A percentile compares a stretch with the other conserved stretches of the same genome.
Conservation (phyloP, 2,888 invertebrate species). For the Dolichopus griseipennis region DNA sequence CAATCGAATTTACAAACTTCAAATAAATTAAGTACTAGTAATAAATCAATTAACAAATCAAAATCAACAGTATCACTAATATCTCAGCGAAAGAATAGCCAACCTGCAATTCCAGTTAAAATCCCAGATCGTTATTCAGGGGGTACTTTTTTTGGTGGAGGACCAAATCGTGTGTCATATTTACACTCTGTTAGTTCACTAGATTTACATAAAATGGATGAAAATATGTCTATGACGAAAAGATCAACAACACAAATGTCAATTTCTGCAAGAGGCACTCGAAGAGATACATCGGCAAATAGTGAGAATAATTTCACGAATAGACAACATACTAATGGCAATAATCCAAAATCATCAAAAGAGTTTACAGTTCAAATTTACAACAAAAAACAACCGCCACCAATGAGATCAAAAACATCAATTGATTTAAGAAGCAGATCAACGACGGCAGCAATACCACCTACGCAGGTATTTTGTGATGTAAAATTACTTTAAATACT, state of each 20-base stretch:
- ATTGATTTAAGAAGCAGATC: slow-evolving; percentile 37
- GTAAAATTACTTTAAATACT: not conserved
- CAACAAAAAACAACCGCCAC: slow-evolving; percentile 38
- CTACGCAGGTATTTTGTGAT: slow-evolving; percentile 14
- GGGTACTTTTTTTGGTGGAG: slow-evolving; percentile 12
- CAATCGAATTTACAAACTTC: slow-evolving; percentile 22
- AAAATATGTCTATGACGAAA: slow-evolving; percentile 37
- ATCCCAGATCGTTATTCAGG: slow-evolving; percentile 24
- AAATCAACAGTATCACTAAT: slow-evolving; percentile 13
- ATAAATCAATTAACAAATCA: slow-evolving; percentile 9
- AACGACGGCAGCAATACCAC: slow-evolving; percentile 22
- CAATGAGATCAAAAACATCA: slow-evolving; percentile 40
- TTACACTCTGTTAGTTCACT: slow-evolving; percentile 40
- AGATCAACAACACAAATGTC: slow-evolving; percentile 34
- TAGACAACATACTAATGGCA: slow-evolving; percentile 9
- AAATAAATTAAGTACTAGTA: slow-evolving; percentile 1
- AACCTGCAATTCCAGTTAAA: slow-evolving; percentile 24
- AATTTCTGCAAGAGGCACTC: slow-evolving; percentile 23
- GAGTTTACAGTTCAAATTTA: slow-evolving; percentile 41
- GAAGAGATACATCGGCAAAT: slow-evolving; percentile 21
- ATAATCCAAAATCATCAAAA: slow-evolving; percentile 18
- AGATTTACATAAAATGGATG: slow-evolving; percentile 42
- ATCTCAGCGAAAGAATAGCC: not conserved
- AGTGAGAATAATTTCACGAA: slow-evolving; percentile 17
- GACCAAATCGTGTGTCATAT: slow-evolving; percentile 26